These are phyloP conservation scores for Tetrapedia diversipes DNA, from an alignment of 2,888 invertebrate species.

Conservation along the genomic window DNA sequence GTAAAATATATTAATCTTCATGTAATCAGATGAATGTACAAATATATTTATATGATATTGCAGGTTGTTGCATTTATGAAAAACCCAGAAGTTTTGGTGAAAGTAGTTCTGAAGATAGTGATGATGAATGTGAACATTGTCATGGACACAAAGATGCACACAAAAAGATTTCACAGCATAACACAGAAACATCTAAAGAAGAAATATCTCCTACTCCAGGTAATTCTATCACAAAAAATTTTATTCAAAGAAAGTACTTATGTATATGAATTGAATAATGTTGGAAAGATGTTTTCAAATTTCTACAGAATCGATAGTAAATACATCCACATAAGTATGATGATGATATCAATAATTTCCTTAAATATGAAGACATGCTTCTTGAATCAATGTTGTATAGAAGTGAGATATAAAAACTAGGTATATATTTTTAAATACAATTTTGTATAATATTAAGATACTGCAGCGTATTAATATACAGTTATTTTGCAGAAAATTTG, in stretches of 20 bases:
- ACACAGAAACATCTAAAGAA: conserved; percentile 72
- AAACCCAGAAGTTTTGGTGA: conserved; percentile 95
- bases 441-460: conserved; percentile 13
- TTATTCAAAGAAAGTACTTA: conserved; percentile 11
- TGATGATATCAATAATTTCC: conserved; percentile 36
- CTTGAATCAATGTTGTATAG: conserved; percentile 42
- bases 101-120: conserved; percentile 92
- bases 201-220: conserved; percentile 71
- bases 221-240: conserved; percentile 53
- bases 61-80: conserved; percentile 97
- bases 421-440: conserved; percentile 34
- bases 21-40: conserved; percentile 7
- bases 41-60: conserved; percentile 37
- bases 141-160: conserved; percentile 87
- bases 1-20: not conserved
- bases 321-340: conserved; percentile 65
- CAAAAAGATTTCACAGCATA: conserved; percentile 73
- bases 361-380: conserved; percentile 37
- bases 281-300: conserved; percentile 18
- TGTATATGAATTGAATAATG: conserved; percentile 21
- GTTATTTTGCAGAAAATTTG: conserved; percentile 47
- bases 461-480: conserved; percentile 4
- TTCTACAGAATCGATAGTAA: conserved; percentile 74
- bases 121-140: conserved; percentile 94
- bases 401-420: conserved; percentile 39